A percentile compares a stretch with the other conserved stretches of the same genome.
Conservation (phyloP, 2,888 invertebrate species). For the Stomorhina lunata region DNA sequence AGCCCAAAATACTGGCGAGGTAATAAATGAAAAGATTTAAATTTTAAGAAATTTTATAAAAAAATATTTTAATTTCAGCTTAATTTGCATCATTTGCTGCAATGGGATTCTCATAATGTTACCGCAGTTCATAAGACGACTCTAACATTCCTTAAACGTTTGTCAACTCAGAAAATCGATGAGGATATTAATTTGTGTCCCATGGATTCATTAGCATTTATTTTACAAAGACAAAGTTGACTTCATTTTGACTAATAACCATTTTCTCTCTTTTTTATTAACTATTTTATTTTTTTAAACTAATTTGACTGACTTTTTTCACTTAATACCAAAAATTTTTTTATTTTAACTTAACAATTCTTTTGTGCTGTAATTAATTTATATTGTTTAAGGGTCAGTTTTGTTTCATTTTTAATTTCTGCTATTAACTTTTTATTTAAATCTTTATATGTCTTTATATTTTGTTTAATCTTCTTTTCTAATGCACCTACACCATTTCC, state of each 20-base stretch:
- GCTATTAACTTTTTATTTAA: background rate
- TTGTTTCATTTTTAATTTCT: background rate
- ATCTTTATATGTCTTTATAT: background rate
- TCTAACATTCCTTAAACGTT: slow-evolving; percentile 76
- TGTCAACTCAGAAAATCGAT: slow-evolving; percentile 68
- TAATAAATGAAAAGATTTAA: slow-evolving; percentile 17
- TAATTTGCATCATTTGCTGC: slow-evolving; percentile 74
- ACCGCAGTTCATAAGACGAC: slow-evolving; percentile 74
- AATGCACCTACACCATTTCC: background rate
- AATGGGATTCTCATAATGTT: slow-evolving; percentile 62
- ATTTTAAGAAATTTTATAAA: background rate
- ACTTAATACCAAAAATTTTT: slow-evolving; percentile 21
- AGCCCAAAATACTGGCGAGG: slow-evolving; percentile 71
- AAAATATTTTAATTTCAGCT: slow-evolving; percentile 68
- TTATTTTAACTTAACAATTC: slow-evolving; percentile 9
- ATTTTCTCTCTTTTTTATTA: background rate
- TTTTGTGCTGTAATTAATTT: background rate
- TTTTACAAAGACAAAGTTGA: slow-evolving; percentile 69
- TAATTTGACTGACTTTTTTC: slow-evolving; percentile 32
- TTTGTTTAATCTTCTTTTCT: background rate
- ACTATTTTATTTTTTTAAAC: slow-evolving; percentile 2
- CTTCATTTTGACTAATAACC: slow-evolving; percentile 30
- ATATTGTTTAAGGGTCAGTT: background rate
- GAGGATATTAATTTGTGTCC: slow-evolving; percentile 76
- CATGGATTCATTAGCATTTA: slow-evolving; percentile 78